Evolutionary conservation across 1,140 invertebrate species (phyloP), one percentile per base, ranked within the genome.

Genomic region (Drosophila gunungcola): DNA sequence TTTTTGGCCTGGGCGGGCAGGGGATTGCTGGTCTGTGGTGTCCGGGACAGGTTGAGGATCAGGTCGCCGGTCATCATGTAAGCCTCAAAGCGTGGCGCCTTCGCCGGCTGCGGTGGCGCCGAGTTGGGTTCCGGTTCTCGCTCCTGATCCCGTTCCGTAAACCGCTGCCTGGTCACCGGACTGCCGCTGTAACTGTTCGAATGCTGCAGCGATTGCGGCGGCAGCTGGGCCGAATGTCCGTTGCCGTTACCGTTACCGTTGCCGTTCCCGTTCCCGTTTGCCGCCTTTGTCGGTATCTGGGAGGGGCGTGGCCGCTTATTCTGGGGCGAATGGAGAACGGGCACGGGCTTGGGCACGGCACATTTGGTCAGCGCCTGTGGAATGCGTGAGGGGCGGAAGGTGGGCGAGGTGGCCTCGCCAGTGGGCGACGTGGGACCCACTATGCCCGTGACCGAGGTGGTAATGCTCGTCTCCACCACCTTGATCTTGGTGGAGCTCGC

Each of bases 41-140:
- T 96, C 58, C 96, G 94, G 27, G 97, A 97, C 54, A 98, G 94
- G 93, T 98, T 98, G 54, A 99, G 94, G 92, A 98, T 98, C 70
- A 98, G 94, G 91, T 98, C 97, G 9, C 98, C 98, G n/a, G 98
- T 98, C 98, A 99, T 98, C 95, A 98, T 97, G 93, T 97, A 98
- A 21, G 97, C 97, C 93, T 98, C 98, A 93, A 97, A 98, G 81
- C 95, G 94, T 48, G 91, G 94, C 48, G 91, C 91, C 58, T 92
- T 92, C 91, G 88, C 93, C 86, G 70, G 92, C 75, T 70, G 93
- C 72, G 70, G 94, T 70, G 80, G 88, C 53, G 74, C 89, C 51
- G 89, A 92, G 43, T 91, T 89, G 0, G 91, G 91, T 56, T 92
- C 91, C 12, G 62, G 62, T n/a, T 91, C 88, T 13, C 55, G 56